Conservation (phyloP, 2,113 vertebrate species). For the Myrmophylax atrothorax region DNA sequence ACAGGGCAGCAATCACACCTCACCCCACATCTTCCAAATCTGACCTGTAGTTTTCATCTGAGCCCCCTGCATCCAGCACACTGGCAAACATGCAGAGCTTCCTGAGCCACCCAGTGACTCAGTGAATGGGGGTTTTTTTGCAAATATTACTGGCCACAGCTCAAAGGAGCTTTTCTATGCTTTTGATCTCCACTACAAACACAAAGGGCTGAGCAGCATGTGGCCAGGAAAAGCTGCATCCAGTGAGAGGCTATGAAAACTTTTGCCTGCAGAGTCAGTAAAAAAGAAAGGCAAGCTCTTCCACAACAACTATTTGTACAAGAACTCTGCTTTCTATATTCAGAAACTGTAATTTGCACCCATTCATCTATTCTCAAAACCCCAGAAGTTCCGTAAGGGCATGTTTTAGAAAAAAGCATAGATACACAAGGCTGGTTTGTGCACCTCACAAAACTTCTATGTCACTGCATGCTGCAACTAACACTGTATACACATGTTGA, state of each 20-base stretch:
- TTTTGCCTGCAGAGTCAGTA: not conserved
- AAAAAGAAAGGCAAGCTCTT: not conserved
- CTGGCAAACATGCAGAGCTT: not conserved
- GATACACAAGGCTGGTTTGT: not conserved
- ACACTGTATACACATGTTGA: not conserved
- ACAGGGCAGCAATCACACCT: not conserved
- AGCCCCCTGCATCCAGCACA: not conserved
- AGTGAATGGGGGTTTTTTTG: not conserved
- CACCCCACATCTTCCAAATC: not conserved
- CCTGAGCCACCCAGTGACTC: not conserved
- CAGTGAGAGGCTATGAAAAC: slow-evolving; percentile 16
- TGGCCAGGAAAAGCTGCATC: slow-evolving; percentile 31
- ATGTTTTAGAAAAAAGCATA: not conserved
- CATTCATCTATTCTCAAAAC: not conserved
- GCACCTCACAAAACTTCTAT: not conserved
- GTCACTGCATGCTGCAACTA: not conserved
- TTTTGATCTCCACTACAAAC: slow-evolving; percentile 41
- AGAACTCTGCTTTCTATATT: not conserved
- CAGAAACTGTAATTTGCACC: not conserved
- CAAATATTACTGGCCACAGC: slow-evolving; percentile 23
- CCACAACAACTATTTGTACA: not conserved
- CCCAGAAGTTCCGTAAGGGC: not conserved
- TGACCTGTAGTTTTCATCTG: not conserved
- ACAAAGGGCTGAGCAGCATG: not conserved
- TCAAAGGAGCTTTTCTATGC: slow-evolving; percentile 29